Evolutionary conservation across 2,888 invertebrate species (phyloP).

Genomic region (Trichopoda pennipes): DNA sequence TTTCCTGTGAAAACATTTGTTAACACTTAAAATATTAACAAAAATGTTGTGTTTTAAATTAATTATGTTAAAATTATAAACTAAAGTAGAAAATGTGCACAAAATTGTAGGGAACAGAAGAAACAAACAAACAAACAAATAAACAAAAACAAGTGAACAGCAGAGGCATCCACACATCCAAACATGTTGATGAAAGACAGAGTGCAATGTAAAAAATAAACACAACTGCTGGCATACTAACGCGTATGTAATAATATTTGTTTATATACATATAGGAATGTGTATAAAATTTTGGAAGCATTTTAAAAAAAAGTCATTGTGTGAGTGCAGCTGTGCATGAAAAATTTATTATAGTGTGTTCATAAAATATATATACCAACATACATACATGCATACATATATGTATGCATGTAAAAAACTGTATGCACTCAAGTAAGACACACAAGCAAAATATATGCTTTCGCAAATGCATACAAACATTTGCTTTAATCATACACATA

Average conservation of each 20-base stretch:
- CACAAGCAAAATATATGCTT: constrained; percentile 66
- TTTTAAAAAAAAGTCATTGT: constrained; percentile 56
- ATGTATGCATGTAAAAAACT: no score
- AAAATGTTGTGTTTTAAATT: constrained; percentile 16
- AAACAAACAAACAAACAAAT: constrained; percentile 8
- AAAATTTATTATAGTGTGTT: constrained; percentile 34
- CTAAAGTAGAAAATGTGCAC: constrained; percentile 18
- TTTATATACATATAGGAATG: not conserved
- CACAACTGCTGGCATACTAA: not conserved
- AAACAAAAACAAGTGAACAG: constrained; percentile 27
- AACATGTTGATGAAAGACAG: constrained; percentile 1
- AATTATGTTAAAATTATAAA: constrained; percentile 41
- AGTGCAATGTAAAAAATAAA: not conserved
- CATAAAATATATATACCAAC: constrained; percentile 8
- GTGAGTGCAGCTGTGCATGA: constrained; percentile 62
- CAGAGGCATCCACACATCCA: constrained; percentile 47
- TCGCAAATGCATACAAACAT: constrained; percentile 69
- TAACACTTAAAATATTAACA: not conserved
- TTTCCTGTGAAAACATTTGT: constrained; percentile 13
- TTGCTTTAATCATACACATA: constrained; percentile 3
- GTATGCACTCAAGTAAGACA: constrained; percentile 64
- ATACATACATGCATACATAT: constrained; percentile 24
- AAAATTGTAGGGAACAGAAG: constrained; percentile 21
- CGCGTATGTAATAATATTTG: not conserved
- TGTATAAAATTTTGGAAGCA: constrained; percentile 46